Conservation (phyloP, 2,888 invertebrate species). For the Ptilodon capucinus region DNA sequence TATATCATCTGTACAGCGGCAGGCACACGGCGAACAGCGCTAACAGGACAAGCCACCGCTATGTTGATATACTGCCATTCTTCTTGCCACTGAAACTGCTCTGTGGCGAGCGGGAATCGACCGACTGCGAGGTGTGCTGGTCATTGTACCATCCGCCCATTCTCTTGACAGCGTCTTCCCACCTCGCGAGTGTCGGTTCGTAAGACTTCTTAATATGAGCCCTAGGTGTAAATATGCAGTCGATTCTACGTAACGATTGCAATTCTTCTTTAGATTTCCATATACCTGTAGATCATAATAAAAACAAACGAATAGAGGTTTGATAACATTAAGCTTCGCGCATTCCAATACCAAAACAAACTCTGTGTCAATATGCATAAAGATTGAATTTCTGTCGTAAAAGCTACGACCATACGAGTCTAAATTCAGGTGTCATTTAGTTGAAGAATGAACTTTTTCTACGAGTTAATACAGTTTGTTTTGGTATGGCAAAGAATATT, state of each 20-base stretch:
- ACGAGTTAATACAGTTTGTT: too few relatives aligned
- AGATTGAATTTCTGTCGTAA: too few relatives aligned
- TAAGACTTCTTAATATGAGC: constrained; percentile 57
- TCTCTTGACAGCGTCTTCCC: constrained; percentile 83
- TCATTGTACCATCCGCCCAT: constrained; percentile 81
- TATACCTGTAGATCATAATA: constrained; percentile 84
- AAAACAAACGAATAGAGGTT: too few relatives aligned
- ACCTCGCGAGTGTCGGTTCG: constrained; percentile 64
- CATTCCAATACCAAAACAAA: too few relatives aligned
- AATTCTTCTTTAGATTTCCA: constrained; percentile 88
- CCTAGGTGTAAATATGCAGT: constrained; percentile 84
- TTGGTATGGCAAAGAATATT: too few relatives aligned
- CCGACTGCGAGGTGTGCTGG: constrained; percentile 23
- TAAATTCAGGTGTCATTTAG: too few relatives aligned
- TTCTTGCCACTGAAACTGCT: constrained; percentile 50
- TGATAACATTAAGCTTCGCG: too few relatives aligned
- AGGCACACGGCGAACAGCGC: constrained; percentile 50
- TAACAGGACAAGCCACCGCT: constrained; percentile 68
- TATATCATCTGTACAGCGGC: constrained; percentile 61
- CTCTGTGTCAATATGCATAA: too few relatives aligned
- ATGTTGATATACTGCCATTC: constrained; percentile 54
- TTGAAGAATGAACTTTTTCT: too few relatives aligned
- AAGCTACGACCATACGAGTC: too few relatives aligned
- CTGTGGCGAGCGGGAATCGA: constrained; percentile 36
- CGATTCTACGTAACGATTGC: constrained; percentile 80